Conservation (phyloP, 2,113 vertebrate species). For the Pterocles burchelli region DNA sequence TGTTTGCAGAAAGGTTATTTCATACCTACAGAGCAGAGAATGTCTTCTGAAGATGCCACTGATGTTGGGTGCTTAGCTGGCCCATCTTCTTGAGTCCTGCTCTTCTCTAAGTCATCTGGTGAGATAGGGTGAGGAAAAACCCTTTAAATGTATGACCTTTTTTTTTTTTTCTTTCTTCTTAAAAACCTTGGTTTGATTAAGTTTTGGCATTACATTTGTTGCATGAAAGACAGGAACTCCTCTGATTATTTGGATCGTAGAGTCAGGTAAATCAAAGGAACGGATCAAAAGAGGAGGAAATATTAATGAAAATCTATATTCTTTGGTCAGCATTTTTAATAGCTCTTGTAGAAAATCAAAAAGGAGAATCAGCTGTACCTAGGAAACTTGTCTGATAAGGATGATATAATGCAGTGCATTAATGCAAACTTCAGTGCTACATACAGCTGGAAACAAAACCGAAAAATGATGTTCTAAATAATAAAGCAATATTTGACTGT, state of each 20-base stretch:
- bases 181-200: conserved; percentile 66
- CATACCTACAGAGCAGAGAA: neutral
- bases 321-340: conserved; percentile 69
- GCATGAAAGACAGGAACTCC: conserved; percentile 61
- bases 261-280: conserved; percentile 69
- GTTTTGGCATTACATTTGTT: conserved; percentile 61
- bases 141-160: neutral
- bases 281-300: conserved; percentile 66
- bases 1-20: neutral
- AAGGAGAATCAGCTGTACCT: conserved; percentile 61
- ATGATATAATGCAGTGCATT: conserved; percentile 61
- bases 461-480: conserved; percentile 59
- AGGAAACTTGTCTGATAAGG: conserved; percentile 62
- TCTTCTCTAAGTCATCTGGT: neutral
- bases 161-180: neutral
- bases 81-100: neutral
- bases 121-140: neutral
- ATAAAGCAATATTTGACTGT: conserved; percentile 63
- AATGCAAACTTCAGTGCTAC: conserved; percentile 53
- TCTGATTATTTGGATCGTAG: conserved; percentile 58
- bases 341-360: conserved; percentile 66
- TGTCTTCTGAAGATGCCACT: neutral
- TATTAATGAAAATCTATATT: conserved; percentile 68
- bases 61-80: neutral
- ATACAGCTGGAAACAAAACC: conserved; percentile 58